Evolutionary conservation across 2,113 vertebrate genomes (phyloP).

Genomic region (Dasyurus viverrinus): DNA sequence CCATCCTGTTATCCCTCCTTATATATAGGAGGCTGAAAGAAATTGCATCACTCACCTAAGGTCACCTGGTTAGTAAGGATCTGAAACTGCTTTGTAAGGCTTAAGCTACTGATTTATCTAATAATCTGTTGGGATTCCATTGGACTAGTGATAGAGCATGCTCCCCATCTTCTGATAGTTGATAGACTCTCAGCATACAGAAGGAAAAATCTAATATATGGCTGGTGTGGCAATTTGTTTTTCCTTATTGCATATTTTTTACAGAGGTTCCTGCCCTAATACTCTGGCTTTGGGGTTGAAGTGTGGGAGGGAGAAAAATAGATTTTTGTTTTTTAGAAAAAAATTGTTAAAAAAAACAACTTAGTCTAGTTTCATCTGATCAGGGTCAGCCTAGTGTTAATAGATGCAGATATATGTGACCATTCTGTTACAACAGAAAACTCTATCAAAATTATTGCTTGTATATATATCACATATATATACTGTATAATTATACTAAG

Average conservation of each 20-base stretch:
- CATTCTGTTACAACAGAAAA: not conserved
- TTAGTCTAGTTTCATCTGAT: not conserved
- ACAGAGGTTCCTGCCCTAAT: too few relatives aligned
- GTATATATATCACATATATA: not conserved
- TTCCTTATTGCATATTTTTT: not conserved
- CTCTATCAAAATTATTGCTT: not conserved
- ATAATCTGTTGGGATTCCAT: not conserved
- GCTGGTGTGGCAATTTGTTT: not conserved
- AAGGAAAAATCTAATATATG: not conserved
- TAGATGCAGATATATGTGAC: not conserved
- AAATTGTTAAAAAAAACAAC: not conserved
- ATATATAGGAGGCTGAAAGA: not conserved
- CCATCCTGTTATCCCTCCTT: not conserved
- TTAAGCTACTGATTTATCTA: not conserved
- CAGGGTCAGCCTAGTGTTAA: not conserved
- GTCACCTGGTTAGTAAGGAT: not conserved
- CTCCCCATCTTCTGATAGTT: not conserved
- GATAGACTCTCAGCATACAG: not conserved
- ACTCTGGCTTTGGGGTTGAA: not conserved
- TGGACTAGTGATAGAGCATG: too few relatives aligned
- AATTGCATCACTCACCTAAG: not conserved
- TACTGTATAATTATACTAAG: not conserved
- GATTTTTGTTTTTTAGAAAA: not conserved
- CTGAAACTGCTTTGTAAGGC: not conserved
- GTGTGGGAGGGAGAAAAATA: not conserved